Conservation (phyloP, 2,113 vertebrate genomes). For the Coptodon bakossiorum region DNA sequence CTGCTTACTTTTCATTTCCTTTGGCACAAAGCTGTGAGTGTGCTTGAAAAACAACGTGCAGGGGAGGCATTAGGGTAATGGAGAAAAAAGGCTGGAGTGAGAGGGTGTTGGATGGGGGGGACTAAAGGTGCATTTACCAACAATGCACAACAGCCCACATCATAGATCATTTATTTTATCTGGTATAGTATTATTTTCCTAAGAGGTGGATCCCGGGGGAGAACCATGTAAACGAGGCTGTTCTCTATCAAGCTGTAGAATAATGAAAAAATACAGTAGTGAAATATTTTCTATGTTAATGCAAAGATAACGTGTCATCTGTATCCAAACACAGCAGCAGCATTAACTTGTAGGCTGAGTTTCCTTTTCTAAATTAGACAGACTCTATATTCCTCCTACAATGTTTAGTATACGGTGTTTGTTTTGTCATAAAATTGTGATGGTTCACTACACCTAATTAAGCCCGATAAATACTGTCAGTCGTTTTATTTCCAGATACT, state of each 20-base stretch:
- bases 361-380: background rate
- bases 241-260: background rate
- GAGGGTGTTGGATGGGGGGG: background rate
- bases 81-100: background rate
- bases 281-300: background rate
- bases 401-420: background rate
- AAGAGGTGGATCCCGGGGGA: background rate
- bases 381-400: background rate
- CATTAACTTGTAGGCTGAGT: background rate
- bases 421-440: background rate
- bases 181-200: background rate
- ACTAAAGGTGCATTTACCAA: background rate
- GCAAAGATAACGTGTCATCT: background rate
- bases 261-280: background rate
- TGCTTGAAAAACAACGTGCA: constrained; percentile 23
- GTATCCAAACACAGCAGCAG: background rate
- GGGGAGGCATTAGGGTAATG: constrained; percentile 36
- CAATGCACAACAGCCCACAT: background rate
- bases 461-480: background rate
- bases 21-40: constrained; percentile 32
- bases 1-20: constrained; percentile 51
- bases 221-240: accelerated
- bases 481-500: background rate
- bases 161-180: background rate
- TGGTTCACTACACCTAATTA: background rate